A percentile compares a stretch with the other conserved stretches of the same genome.
phyloP scores from a whole-genome alignment of 2,113 vertebrate species.

The Danio rerio region GRCz12tu NC_133183.1:25094001-25094500 shows the following conservation, averaged over 20 bases:
- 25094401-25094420: background rate
- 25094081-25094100: background rate
- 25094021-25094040: slow-evolving; percentile 55
- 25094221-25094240: too few species aligned
- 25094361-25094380: background rate
- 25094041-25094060: slow-evolving; percentile 18
- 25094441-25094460: background rate
- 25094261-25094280: too few species aligned
- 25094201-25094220: too few species aligned
- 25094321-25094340: too few species aligned
- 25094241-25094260: too few species aligned
- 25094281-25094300: too few species aligned
- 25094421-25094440: background rate
- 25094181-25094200: too few species aligned
- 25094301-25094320: too few species aligned
- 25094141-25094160: too few species aligned
- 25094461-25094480: background rate
- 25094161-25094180: too few species aligned
- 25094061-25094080: background rate
- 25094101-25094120: background rate
- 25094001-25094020: slow-evolving; percentile 57
- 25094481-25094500: background rate
- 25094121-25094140: too few species aligned
- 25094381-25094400: background rate
- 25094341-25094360: too few species aligned